phyloP scores from a whole-genome alignment of 2,888 invertebrate genomes.

The Dermolepida albohirtum region DNA sequence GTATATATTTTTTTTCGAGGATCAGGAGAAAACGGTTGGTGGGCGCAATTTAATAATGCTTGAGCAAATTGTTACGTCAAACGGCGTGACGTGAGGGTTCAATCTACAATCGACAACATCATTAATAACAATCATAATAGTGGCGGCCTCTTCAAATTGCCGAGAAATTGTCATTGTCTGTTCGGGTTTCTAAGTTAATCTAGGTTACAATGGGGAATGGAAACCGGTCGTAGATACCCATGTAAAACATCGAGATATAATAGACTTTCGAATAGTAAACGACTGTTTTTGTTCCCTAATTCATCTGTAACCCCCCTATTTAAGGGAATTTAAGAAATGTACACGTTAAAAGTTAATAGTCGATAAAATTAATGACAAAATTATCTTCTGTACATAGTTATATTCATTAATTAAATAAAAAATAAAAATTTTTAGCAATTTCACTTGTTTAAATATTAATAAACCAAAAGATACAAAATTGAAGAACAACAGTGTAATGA shows the following conservation, averaged over 20 bases:
- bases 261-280: background rate
- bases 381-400: no score
- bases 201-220: constrained; percentile 15
- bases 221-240: background rate
- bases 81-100: constrained; percentile 18
- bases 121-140: constrained; percentile 39
- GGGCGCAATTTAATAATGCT: background rate
- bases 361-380: no score
- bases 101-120: constrained; percentile 35
- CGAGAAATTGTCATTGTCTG: constrained; percentile 39
- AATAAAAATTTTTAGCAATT: no score
- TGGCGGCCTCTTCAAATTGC: constrained; percentile 21
- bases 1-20: constrained; percentile 5
- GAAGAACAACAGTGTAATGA: no score
- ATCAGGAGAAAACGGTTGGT: background rate
- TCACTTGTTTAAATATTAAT: no score
- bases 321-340: no score
- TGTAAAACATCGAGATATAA: constrained; percentile 22
- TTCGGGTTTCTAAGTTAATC: constrained; percentile 24
- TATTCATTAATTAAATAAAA: no score
- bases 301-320: no score
- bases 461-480: no score
- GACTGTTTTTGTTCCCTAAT: background rate
- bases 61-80: constrained; percentile 20
- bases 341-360: no score